Conservation (phyloP, 1,140 invertebrate species). For the Zaprionus camerounensis region DNA sequence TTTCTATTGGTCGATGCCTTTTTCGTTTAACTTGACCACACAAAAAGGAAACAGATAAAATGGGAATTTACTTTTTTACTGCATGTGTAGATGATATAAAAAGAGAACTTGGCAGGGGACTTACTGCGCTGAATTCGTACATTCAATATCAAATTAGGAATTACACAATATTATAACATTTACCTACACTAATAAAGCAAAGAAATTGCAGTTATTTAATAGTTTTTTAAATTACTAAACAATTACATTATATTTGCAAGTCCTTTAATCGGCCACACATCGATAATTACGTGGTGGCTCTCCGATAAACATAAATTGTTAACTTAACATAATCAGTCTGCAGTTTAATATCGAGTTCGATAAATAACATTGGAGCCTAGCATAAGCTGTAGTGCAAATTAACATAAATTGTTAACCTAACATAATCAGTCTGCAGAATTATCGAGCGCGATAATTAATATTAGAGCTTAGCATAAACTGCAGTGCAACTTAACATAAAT, state of each 20-base stretch:
- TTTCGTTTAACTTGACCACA: conserved; percentile 22
- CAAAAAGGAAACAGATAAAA: not conserved
- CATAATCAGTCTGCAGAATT: too few relatives aligned
- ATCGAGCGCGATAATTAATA: too few relatives aligned
- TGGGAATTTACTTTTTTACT: not conserved
- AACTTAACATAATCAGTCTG: too few relatives aligned
- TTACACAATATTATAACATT: too few relatives aligned
- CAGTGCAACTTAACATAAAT: too few relatives aligned
- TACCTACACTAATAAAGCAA: not conserved
- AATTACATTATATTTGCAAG: not conserved
- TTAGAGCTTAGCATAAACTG: not conserved
- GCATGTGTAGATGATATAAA: not conserved
- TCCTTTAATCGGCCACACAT: not conserved
- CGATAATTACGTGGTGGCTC: not conserved
- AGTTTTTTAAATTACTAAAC: not conserved
- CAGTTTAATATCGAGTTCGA: too few relatives aligned
- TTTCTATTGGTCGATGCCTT: conserved; percentile 35
- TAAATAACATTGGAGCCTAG: not conserved
- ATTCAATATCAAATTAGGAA: too few relatives aligned
- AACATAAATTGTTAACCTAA: too few relatives aligned
- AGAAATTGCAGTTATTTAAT: not conserved
- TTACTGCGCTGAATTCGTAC: not conserved
- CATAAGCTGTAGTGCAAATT: not conserved
- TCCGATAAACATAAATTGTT: not conserved
- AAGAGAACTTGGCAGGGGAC: not conserved